phyloP scores from a whole-genome alignment of 2,797 vertebrate species.

The Microcaecilia unicolor region DNA sequence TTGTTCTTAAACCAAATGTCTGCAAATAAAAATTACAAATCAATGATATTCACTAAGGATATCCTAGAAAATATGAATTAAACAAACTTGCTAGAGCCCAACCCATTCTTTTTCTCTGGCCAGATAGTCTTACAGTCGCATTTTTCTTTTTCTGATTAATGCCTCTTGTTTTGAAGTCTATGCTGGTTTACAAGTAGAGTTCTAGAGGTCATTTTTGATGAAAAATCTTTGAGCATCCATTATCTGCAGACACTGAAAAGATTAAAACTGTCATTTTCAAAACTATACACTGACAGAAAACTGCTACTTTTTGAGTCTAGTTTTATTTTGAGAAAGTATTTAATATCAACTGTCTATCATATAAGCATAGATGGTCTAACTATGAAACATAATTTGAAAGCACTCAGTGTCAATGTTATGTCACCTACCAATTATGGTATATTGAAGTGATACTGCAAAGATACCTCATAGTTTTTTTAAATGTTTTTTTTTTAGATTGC shows the following conservation, averaged over 20 bases:
- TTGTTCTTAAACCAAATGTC: too few species aligned
- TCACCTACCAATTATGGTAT: slow-evolving; percentile 22
- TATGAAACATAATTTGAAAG: slow-evolving; percentile 33
- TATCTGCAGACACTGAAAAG: slow-evolving; percentile 21
- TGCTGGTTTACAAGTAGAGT: slow-evolving; percentile 11
- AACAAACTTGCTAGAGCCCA: not conserved
- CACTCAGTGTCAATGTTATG: slow-evolving; percentile 23
- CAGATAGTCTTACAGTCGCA: not conserved
- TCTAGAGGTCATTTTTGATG: slow-evolving; percentile 23
- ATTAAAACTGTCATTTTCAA: slow-evolving; percentile 36
- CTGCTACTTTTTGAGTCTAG: slow-evolving; percentile 21
- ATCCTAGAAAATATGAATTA: too few species aligned
- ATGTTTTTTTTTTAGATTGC: too few species aligned
- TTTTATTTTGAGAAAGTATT: slow-evolving; percentile 37
- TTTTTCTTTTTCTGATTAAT: slow-evolving; percentile 3
- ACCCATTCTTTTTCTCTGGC: not conserved
- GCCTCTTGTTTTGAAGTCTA: slow-evolving; percentile 10
- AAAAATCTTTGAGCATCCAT: slow-evolving; percentile 25
- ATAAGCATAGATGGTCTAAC: slow-evolving; percentile 18
- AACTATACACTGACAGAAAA: slow-evolving; percentile 29
- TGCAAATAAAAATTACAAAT: too few species aligned
- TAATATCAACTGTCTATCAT: slow-evolving; percentile 34
- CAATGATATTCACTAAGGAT: too few species aligned
- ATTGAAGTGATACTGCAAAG: slow-evolving; percentile 22
- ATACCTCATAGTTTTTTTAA: not conserved